A percentile compares a stretch with the other conserved stretches of the same genome.
Evolutionary conservation across 2,797 vertebrate genomes (phyloP).

Genomic region (Mus minutoides): DNA sequence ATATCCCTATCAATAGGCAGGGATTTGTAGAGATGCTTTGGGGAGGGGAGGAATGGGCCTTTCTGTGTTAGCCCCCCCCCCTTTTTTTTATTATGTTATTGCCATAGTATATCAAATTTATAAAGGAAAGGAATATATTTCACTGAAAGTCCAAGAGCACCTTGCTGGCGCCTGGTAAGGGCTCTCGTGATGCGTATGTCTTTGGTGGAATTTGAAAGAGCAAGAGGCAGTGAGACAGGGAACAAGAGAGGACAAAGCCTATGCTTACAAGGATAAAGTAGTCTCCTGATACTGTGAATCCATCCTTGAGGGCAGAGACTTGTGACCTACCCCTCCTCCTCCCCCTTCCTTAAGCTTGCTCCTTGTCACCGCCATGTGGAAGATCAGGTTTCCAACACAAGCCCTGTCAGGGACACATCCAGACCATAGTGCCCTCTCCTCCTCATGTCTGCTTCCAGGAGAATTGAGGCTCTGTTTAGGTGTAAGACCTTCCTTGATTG

Average conservation of each 20-base stretch:
- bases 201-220: neutral
- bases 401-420: neutral
- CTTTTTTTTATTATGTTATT: neutral
- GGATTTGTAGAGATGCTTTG: slow-evolving; percentile 30
- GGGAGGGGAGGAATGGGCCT: neutral
- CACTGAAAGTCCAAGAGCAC: neutral
- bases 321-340: neutral
- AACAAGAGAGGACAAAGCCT: neutral
- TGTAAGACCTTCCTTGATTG: neutral
- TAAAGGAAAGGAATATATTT: neutral
- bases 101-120: neutral
- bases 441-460: neutral
- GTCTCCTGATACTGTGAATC: neutral
- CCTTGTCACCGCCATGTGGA: neutral
- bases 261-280: neutral
- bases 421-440: neutral
- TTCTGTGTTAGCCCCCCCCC: neutral
- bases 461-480: neutral
- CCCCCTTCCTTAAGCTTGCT: too few relatives aligned
- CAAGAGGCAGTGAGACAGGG: neutral
- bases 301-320: neutral
- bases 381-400: neutral
- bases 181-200: neutral
- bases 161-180: neutral
- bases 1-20: neutral